A percentile compares a stretch with the other conserved stretches of the same genome.
These are phyloP conservation scores for Poeciliopsis prolifica DNA, from an alignment of 2,113 vertebrate genomes.

Conservation along the genomic window DNA sequence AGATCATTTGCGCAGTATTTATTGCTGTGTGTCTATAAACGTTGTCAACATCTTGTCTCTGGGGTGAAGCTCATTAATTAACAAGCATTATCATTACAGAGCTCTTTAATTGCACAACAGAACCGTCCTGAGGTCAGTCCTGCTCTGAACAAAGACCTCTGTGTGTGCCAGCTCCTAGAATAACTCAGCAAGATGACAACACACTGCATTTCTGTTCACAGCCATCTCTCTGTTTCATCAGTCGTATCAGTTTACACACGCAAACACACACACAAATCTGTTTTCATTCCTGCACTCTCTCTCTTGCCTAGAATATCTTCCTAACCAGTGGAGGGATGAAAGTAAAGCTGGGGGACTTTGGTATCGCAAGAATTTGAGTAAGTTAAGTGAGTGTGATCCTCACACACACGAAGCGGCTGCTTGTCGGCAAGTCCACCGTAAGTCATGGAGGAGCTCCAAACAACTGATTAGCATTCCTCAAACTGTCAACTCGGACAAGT, in stretches of 20 bases:
- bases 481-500: conserved; percentile 24
- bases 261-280: conserved; percentile 1
- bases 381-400: conserved; percentile 80
- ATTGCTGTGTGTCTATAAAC: neutral
- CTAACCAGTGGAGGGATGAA: conserved; percentile 84
- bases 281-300: conserved; percentile 36
- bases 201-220: conserved; percentile 19
- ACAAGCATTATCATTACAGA: conserved; percentile 6
- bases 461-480: conserved; percentile 59
- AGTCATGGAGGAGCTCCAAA: conserved; percentile 47
- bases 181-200: conserved; percentile 14
- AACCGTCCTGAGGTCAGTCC: conserved; percentile 13
- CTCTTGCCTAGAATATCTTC: conserved; percentile 88
- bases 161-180: conserved; percentile 44
- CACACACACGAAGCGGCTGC: conserved; percentile 41
- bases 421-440: conserved; percentile 20
- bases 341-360: conserved; percentile 95
- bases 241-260: conserved; percentile 24
- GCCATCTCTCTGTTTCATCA: conserved; percentile 40
- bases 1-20: too few species aligned
- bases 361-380: conserved; percentile 91
- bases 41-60: neutral
- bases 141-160: conserved; percentile 35
- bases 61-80: conserved; percentile 17
- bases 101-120: neutral